Percentiles rank a stretch among this genome's conserved stretches.
Evolutionary conservation across 2,888 invertebrate genomes (phyloP).

Genomic region (Anthrax anthrax): DNA sequence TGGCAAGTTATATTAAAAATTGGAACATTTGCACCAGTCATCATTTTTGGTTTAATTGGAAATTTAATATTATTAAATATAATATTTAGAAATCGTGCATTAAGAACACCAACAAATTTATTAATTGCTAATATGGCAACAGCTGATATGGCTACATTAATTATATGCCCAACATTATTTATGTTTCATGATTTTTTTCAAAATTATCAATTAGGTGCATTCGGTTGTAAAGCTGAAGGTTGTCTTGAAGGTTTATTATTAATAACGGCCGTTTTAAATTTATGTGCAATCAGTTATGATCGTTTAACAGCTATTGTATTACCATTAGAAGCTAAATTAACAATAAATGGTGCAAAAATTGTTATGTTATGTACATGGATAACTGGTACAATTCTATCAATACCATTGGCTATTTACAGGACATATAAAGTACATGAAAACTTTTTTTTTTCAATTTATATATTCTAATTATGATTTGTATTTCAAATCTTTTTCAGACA

Average conservation of each 20-base stretch:
- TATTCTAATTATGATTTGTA: no score
- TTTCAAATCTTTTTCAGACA: slow-evolving; percentile 34
- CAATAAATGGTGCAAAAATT: slow-evolving; percentile 46
- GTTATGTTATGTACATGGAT: slow-evolving; percentile 56
- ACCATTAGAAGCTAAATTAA: slow-evolving; percentile 54
- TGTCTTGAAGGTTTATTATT: slow-evolving; percentile 60
- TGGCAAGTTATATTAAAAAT: slow-evolving; percentile 48
- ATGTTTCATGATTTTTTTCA: slow-evolving; percentile 62
- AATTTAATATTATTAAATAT: slow-evolving; percentile 51
- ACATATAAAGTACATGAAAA: slow-evolving; percentile 39
- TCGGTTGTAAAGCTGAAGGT: slow-evolving; percentile 65
- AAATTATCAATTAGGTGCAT: slow-evolving; percentile 55
- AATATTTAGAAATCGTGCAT: slow-evolving; percentile 43
- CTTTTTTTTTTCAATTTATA: no score
- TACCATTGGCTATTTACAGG: slow-evolving; percentile 50
- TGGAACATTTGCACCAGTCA: slow-evolving; percentile 43
- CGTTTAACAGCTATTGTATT: slow-evolving; percentile 66
- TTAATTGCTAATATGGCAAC: slow-evolving; percentile 61
- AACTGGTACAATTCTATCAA: slow-evolving; percentile 43
- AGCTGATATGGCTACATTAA: slow-evolving; percentile 49
- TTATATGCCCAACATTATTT: slow-evolving; percentile 63
- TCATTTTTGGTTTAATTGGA: slow-evolving; percentile 48
- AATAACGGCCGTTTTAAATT: slow-evolving; percentile 60
- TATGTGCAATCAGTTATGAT: slow-evolving; percentile 68
- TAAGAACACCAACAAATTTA: slow-evolving; percentile 56